These are phyloP conservation scores for Tachina lurida DNA, from an alignment of 2,888 invertebrate species.

Conservation along the genomic window DNA sequence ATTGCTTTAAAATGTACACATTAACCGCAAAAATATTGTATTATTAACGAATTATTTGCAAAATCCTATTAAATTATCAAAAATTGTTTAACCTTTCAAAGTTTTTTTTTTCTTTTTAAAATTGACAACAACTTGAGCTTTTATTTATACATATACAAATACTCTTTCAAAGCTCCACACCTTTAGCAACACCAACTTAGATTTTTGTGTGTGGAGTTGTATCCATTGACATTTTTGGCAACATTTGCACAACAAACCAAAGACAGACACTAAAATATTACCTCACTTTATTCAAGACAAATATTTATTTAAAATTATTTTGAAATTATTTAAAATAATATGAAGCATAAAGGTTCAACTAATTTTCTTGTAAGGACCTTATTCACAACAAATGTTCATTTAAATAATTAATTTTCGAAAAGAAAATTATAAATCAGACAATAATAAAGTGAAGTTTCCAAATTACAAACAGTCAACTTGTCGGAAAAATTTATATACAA, in stretches of 20 bases:
- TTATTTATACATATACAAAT: neutral
- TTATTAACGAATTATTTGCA: conserved; percentile 15
- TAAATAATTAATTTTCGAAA: too few relatives aligned
- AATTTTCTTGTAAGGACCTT: too few relatives aligned
- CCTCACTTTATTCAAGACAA: conserved; percentile 11
- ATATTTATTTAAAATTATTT: conserved; percentile 2
- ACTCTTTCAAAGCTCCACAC: conserved; percentile 35
- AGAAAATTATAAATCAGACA: too few relatives aligned
- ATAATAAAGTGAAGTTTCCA: too few relatives aligned
- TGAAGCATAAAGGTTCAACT: too few relatives aligned
- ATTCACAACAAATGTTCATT: too few relatives aligned
- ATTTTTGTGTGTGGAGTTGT: neutral
- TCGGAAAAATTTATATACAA: too few relatives aligned
- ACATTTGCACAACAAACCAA: conserved; percentile 10
- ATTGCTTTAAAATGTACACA: conserved; percentile 14
- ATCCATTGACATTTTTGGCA: conserved; percentile 45
- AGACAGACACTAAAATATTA: conserved; percentile 23
- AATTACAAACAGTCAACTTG: too few relatives aligned
- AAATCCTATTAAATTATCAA: conserved; percentile 22
- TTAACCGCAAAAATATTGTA: conserved; percentile 36
- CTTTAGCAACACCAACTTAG: conserved; percentile 18
- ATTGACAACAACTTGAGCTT: neutral
- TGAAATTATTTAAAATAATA: too few relatives aligned
- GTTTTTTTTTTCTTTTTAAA: neutral
- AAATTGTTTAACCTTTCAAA: conserved; percentile 45